Base-by-base conservation (phyloP, 1,140 invertebrate genomes). In the Cheumatopsyche charites region DNA sequence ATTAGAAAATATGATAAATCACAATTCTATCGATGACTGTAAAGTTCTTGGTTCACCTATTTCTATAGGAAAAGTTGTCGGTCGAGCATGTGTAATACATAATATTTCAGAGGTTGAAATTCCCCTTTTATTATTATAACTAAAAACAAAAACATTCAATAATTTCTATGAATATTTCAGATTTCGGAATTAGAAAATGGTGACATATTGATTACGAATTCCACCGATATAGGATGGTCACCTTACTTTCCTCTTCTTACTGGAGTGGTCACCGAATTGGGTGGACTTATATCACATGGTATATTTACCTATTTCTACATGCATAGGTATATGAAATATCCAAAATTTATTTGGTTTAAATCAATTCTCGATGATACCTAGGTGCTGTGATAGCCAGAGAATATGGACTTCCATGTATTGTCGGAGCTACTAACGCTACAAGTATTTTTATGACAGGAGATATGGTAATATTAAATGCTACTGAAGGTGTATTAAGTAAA, bases 371-470 rank as follows among this genome's bases (percentile, higher is more conserved):
- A n/a, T n/a, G n/a, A n/a, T n/a, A n/a, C n/a, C n/a, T n/a, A 92
- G 91, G 93, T 55, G 93, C 93, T 63, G 93, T 95, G 0, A 91
- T 95, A 15, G 93, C 93, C 1, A 83, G 93, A 74, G 94, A 95
- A 82, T 95, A 93, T 80, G 92, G 93, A 0, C 78, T 95, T 21
- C 93, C 94, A 0, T 94, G 93, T 79, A 86, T 95, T 29, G 90
- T 95, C 11, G 92, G 91, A 12, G 90, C 89, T 0, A 80, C 85
- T 47, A 82, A 86, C 70, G 92, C 90, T 0, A 94, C 92, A 0
- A 79, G 84, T 72, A 75, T 86, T 2, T 91, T 95, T 73, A 83
- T 85, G 75, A 91, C 90, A 36, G 93, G 93, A 82, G 86, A 88
- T 74, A 78, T 76, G 13, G 81, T 87, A 0, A 75, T 80, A 11